Percentiles rank a stretch among this genome's conserved stretches.
These are phyloP conservation scores for Tinamus major DNA, from an alignment of 2,797 vertebrate genomes.

Conservation along the genomic window DNA sequence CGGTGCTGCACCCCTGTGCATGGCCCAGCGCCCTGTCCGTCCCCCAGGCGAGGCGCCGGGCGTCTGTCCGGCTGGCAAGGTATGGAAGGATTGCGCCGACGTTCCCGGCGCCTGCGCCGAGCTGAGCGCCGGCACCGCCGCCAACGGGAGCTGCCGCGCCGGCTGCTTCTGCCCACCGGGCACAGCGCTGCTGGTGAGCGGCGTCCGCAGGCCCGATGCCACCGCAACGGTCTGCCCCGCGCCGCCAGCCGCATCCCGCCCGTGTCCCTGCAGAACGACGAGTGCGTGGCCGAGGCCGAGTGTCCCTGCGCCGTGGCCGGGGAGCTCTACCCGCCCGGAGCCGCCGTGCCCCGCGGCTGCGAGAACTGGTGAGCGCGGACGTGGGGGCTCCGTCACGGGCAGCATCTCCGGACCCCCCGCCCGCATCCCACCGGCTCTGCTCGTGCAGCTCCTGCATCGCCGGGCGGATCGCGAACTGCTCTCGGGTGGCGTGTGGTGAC, in stretches of 20 bases:
- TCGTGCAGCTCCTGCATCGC: conserved; percentile 83
- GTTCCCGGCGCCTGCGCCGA: conserved; percentile 83
- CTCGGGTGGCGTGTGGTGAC: conserved; percentile 77
- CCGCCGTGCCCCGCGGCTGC: conserved; percentile 78
- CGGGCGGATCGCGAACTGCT: conserved; percentile 85
- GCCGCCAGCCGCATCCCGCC: neutral
- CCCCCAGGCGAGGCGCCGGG: conserved; percentile 73
- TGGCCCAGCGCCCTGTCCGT: neutral
- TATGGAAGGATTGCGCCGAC: conserved; percentile 83
- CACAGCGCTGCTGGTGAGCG: conserved; percentile 81
- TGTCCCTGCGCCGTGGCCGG: conserved; percentile 84
- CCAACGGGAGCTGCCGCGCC: conserved; percentile 76
- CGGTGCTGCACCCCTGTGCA: no score
- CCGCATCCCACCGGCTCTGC: rapidly evolving
- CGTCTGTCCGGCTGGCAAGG: conserved; percentile 79
- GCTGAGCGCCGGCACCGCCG: conserved; percentile 48
- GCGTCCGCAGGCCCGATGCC: neutral
- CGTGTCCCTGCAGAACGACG: conserved; percentile 76
- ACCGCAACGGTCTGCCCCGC: no score
- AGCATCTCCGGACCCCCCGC: neutral
- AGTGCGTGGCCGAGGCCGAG: conserved; percentile 78
- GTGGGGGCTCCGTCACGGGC: rapidly evolving
- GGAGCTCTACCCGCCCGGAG: conserved; percentile 77
- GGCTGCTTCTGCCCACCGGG: conserved; percentile 86
- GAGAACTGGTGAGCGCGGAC: conserved; percentile 85